These are phyloP conservation scores for Antennarius maculatus DNA, from an alignment of 2,797 vertebrate genomes.

Conservation along the genomic window DNA sequence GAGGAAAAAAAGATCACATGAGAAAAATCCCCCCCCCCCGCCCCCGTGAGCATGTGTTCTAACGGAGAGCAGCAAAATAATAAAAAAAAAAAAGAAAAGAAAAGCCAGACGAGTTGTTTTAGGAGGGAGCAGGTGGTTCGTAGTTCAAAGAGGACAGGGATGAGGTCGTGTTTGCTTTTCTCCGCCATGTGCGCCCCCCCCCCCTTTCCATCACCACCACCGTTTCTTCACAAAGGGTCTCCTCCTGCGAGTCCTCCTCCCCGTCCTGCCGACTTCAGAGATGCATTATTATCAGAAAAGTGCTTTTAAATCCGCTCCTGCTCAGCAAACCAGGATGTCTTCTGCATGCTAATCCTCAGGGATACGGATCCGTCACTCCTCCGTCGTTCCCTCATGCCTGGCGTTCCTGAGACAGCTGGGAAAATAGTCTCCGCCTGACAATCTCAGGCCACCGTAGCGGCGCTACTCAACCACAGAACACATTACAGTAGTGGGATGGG, in stretches of 20 bases:
- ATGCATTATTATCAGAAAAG: slow-evolving; percentile 83
- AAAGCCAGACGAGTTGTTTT: slow-evolving; percentile 68
- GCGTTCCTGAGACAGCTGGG: slow-evolving; percentile 83
- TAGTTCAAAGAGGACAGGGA: slow-evolving; percentile 72
- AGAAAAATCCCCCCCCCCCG: slow-evolving; percentile 43
- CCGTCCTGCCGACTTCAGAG: slow-evolving; percentile 64
- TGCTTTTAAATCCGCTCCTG: slow-evolving; percentile 82
- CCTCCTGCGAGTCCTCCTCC: slow-evolving; percentile 51
- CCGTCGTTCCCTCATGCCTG: slow-evolving; percentile 77
- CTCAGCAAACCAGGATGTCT: slow-evolving; percentile 79
- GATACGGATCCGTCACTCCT: slow-evolving; percentile 80
- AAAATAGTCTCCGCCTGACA: slow-evolving; percentile 76
- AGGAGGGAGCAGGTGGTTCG: slow-evolving; percentile 75
- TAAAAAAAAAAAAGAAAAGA: slow-evolving; percentile 63
- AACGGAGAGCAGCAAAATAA: slow-evolving; percentile 57
- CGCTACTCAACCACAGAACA: slow-evolving; percentile 12
- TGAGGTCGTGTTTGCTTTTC: slow-evolving; percentile 75
- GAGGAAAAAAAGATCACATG: slow-evolving; percentile 12
- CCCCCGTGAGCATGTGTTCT: slow-evolving; percentile 55
- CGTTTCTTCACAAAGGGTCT: slow-evolving; percentile 39
- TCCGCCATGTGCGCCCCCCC: slow-evolving; percentile 33
- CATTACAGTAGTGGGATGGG: slow-evolving; percentile 42
- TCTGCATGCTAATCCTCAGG: slow-evolving; percentile 80
- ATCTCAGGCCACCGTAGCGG: slow-evolving; percentile 47
- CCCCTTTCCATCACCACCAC: neutral